Evolutionary conservation across 2,797 vertebrate genomes (phyloP).

Genomic region (Crypturellus tataupa): DNA sequence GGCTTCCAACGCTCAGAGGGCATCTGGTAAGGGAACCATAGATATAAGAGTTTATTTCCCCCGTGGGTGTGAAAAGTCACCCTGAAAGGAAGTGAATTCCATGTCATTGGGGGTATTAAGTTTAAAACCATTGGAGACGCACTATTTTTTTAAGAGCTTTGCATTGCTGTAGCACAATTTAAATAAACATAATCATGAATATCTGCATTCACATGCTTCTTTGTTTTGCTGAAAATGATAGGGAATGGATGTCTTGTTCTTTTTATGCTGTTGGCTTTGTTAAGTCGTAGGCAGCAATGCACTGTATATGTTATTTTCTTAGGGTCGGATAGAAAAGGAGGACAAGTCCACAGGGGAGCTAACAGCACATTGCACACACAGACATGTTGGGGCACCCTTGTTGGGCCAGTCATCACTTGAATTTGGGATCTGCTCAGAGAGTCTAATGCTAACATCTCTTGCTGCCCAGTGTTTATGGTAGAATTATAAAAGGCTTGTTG

Average conservation of each 20-base stretch:
- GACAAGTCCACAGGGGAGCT: neutral
- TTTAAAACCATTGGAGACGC: neutral
- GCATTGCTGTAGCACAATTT: neutral
- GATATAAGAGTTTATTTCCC: neutral
- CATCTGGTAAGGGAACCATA: neutral
- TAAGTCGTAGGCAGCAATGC: neutral
- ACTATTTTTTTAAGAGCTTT: neutral
- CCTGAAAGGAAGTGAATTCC: neutral
- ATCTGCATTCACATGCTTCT: neutral
- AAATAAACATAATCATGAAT: neutral
- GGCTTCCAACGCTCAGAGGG: neutral
- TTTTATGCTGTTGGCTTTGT: neutral
- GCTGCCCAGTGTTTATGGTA: neutral
- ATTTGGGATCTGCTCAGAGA: neutral
- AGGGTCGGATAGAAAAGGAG: neutral
- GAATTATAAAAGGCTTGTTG: neutral
- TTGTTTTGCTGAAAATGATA: neutral
- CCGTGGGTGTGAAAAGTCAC: neutral
- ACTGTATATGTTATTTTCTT: neutral
- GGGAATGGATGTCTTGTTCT: neutral
- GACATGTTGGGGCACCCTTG: neutral
- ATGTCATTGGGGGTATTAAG: neutral
- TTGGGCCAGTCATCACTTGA: neutral
- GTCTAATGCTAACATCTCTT: neutral
- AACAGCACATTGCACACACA: neutral